Conservation (phyloP, 2,113 vertebrate species). For the Eptesicus fuscus region DNA sequence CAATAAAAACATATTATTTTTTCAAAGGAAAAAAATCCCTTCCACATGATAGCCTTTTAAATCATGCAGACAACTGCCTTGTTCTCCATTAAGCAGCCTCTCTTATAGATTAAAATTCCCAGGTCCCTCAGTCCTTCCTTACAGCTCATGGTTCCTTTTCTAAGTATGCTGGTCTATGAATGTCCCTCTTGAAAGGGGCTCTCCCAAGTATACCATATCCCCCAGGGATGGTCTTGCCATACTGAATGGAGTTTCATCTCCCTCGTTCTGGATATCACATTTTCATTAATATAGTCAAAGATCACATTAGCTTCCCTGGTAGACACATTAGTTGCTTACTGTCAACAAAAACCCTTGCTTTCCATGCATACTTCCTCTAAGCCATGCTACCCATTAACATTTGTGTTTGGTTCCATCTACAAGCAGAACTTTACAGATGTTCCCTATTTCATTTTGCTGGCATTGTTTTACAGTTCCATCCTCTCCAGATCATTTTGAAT, state of each 20-base stretch:
- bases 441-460: background rate
- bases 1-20: no score
- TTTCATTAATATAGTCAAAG: background rate
- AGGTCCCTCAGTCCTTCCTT: background rate
- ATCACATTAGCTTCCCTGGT: background rate
- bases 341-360: background rate
- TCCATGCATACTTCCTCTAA: background rate
- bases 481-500: background rate
- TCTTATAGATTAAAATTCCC: background rate
- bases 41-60: background rate
- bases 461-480: background rate
- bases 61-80: background rate
- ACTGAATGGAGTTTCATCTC: background rate
- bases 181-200: background rate
- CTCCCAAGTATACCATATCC: no score
- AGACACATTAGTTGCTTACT: background rate
- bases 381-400: background rate
- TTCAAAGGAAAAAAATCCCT: background rate
- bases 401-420: background rate
- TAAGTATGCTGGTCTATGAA: background rate
- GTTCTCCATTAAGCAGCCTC: background rate
- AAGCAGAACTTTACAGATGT: background rate
- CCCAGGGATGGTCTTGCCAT: background rate
- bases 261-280: background rate
- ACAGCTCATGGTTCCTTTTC: background rate